Conservation (phyloP, 2,797 vertebrate genomes). For the Molossus alvarezi region DNA sequence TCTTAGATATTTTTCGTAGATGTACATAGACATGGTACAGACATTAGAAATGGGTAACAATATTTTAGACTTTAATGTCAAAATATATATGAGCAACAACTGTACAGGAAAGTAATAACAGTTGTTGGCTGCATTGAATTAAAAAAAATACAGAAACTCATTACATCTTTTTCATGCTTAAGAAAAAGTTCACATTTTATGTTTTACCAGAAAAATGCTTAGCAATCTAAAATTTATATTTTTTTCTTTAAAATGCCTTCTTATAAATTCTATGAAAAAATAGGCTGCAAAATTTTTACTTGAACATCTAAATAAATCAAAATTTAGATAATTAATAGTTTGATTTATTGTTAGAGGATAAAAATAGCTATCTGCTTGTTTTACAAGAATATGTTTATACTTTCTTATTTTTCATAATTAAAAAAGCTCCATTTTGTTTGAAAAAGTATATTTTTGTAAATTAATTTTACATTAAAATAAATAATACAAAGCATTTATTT, state of each 20-base stretch:
- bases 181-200: constrained; percentile 14
- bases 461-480: neutral
- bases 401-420: constrained; percentile 34
- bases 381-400: neutral
- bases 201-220: neutral
- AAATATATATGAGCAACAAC: neutral
- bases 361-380: neutral
- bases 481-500: neutral
- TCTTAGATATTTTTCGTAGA: neutral
- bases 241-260: neutral
- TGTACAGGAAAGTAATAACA: neutral
- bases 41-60: neutral
- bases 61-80: neutral
- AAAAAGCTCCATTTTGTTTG: neutral
- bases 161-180: neutral
- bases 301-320: neutral
- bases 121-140: neutral
- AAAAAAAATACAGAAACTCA: neutral
- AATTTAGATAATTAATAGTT: neutral
- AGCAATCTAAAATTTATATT: neutral
- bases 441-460: neutral
- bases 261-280: neutral
- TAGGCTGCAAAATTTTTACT: neutral
- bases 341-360: neutral
- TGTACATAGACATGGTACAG: neutral